Percentiles rank a stretch among this genome's conserved stretches.
Evolutionary conservation across 2,888 invertebrate species (phyloP).

Genomic region (Melanostoma scalare): DNA sequence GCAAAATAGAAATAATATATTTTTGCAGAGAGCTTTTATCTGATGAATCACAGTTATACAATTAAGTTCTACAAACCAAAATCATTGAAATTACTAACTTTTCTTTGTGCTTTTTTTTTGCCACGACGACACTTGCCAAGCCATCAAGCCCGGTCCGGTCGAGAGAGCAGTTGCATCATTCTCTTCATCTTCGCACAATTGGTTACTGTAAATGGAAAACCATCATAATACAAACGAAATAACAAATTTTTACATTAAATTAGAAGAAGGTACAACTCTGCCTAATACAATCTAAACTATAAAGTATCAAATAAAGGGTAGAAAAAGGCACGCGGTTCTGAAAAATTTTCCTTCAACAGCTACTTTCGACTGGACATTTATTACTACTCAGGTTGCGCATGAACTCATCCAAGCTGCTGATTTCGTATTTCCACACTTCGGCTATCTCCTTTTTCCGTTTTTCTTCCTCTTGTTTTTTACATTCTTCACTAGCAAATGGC

Average conservation of each 20-base stretch:
- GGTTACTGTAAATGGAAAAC: slow-evolving; percentile 82
- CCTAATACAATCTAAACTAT: slow-evolving; percentile 6
- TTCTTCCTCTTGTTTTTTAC: slow-evolving; percentile 70
- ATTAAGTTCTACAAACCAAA: slow-evolving; percentile 58
- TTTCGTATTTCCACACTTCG: slow-evolving; percentile 82
- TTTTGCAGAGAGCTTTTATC: slow-evolving; percentile 33
- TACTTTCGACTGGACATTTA: slow-evolving; percentile 34
- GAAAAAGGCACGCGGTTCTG: slow-evolving; percentile 4
- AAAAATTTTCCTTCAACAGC: slow-evolving; percentile 14
- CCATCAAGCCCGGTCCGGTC: slow-evolving; percentile 70
- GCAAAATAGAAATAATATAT: not conserved
- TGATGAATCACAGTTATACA: slow-evolving; percentile 54
- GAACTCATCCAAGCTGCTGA: slow-evolving; percentile 84
- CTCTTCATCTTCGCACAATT: slow-evolving; percentile 72
- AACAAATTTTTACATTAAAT: slow-evolving; percentile 41
- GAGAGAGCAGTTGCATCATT: slow-evolving; percentile 69
- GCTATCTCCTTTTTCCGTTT: slow-evolving; percentile 76
- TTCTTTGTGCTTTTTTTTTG: slow-evolving; percentile 59
- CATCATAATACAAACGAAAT: slow-evolving; percentile 79
- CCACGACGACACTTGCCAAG: slow-evolving; percentile 68
- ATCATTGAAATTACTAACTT: slow-evolving; percentile 65
- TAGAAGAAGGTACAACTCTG: slow-evolving; percentile 38
- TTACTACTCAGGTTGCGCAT: slow-evolving; percentile 83
- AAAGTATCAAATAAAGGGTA: not conserved
- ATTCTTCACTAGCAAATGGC: slow-evolving; percentile 56